Conservation (phyloP, 2,113 vertebrate genomes). For the Pleuronectes platessa region DNA sequence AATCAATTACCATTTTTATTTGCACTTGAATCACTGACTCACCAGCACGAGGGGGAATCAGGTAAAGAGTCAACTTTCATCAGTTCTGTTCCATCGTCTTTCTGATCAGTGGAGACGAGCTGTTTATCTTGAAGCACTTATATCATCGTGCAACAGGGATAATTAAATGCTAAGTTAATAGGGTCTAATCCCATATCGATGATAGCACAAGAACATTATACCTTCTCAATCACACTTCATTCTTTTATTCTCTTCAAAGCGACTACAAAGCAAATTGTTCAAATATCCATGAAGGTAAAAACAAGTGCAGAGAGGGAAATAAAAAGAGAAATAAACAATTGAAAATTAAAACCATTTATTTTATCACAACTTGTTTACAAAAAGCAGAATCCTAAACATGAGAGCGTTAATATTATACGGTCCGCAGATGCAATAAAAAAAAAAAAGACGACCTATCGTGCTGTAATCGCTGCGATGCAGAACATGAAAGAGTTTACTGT, state of each 20-base stretch:
- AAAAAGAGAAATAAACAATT: neutral
- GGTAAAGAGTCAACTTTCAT: neutral
- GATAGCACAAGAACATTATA: neutral
- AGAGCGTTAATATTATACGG: neutral
- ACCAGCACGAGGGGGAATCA: too few relatives aligned
- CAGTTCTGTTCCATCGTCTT: too few relatives aligned
- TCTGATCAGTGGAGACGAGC: too few relatives aligned
- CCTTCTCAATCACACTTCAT: neutral
- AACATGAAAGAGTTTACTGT: neutral
- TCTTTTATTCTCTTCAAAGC: neutral
- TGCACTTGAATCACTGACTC: neutral
- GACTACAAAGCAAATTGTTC: neutral
- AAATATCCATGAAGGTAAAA: neutral
- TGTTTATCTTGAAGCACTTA: neutral
- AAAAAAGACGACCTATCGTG: neutral
- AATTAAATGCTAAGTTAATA: neutral
- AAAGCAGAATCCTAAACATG: neutral
- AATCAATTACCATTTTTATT: neutral
- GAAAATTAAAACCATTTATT: slow-evolving; percentile 45
- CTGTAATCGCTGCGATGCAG: neutral
- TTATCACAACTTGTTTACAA: slow-evolving; percentile 2
- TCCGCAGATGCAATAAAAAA: slow-evolving; percentile 3
- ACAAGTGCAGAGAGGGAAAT: neutral
- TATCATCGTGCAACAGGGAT: neutral
- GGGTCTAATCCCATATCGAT: neutral